Percentiles rank a stretch among this genome's conserved stretches.
Conservation (phyloP, 2,888 invertebrate genomes). For the Xanthia icteritia region DNA sequence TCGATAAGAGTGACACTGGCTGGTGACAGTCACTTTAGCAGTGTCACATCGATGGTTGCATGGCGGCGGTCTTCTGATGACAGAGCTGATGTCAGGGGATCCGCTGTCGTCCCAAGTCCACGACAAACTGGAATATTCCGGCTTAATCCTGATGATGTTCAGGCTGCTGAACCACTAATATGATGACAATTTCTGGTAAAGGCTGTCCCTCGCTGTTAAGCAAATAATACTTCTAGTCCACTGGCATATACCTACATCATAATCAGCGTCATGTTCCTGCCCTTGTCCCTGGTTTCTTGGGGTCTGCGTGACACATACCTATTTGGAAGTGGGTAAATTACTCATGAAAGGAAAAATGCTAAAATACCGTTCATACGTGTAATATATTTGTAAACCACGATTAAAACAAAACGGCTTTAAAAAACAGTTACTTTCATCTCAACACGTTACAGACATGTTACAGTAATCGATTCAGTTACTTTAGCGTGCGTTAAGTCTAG, state of each 20-base stretch:
- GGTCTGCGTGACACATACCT: neutral
- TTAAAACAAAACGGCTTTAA: conserved; percentile 53
- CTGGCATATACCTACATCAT: neutral
- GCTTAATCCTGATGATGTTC: neutral
- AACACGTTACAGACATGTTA: conserved; percentile 54
- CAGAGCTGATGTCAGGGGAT: neutral
- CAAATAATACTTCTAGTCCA: neutral
- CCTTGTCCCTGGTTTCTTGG: neutral
- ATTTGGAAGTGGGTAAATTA: neutral
- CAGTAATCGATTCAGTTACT: conserved; percentile 65
- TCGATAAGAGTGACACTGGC: neutral
- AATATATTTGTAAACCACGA: conserved; percentile 50
- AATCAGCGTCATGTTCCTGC: neutral
- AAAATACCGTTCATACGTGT: conserved; percentile 30
- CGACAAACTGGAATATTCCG: neutral
- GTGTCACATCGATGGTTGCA: neutral
- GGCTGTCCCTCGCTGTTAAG: neutral
- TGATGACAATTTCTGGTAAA: too few relatives aligned
- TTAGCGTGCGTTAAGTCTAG: conserved; percentile 58
- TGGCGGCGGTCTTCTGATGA: neutral
- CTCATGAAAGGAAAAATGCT: conserved; percentile 2
- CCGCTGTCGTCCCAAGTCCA: neutral
- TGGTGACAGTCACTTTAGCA: neutral
- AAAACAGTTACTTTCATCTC: conserved; percentile 61
- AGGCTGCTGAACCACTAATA: neutral